Evolutionary conservation across 2,113 vertebrate genomes (phyloP).

Genomic region (Catharus minimus): DNA sequence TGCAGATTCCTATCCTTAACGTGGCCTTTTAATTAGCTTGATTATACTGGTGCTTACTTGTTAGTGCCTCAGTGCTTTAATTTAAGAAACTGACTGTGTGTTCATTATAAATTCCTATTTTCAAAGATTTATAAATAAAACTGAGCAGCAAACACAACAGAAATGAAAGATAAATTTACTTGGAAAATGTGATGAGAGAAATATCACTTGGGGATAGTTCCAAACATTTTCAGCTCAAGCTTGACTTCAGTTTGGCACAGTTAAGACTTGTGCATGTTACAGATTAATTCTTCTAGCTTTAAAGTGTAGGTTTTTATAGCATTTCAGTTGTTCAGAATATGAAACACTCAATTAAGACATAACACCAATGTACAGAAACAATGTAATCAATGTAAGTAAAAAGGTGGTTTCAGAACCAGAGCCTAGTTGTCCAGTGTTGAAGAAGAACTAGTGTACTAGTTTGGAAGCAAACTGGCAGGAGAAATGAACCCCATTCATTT

Average conservation of each 20-base stretch:
- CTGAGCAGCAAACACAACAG: conserved; percentile 4
- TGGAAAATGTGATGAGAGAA: conserved; percentile 24
- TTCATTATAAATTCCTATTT: conserved; percentile 43
- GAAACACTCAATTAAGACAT: not conserved
- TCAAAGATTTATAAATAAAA: conserved; percentile 49
- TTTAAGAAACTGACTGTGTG: conserved; percentile 36
- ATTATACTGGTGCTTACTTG: conserved; percentile 45
- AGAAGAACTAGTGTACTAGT: not conserved
- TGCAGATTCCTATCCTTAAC: conserved; percentile 41
- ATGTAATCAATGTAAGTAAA: not conserved
- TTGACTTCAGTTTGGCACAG: not conserved
- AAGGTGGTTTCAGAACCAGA: not conserved
- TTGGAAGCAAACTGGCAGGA: not conserved
- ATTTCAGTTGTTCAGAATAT: not conserved
- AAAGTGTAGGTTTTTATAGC: not conserved
- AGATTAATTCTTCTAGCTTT: not conserved
- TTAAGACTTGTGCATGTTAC: not conserved
- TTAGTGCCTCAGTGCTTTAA: conserved; percentile 27
- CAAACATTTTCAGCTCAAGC: conserved; percentile 12
- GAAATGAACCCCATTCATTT: not conserved
- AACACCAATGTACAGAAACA: not conserved
- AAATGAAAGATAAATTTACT: not conserved
- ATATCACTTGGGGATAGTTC: conserved; percentile 18
- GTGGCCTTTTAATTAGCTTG: conserved; percentile 60
- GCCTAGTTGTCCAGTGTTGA: not conserved